Base-by-base conservation (phyloP, 2,888 invertebrate species). In the Dolichopus griseipennis region DNA sequence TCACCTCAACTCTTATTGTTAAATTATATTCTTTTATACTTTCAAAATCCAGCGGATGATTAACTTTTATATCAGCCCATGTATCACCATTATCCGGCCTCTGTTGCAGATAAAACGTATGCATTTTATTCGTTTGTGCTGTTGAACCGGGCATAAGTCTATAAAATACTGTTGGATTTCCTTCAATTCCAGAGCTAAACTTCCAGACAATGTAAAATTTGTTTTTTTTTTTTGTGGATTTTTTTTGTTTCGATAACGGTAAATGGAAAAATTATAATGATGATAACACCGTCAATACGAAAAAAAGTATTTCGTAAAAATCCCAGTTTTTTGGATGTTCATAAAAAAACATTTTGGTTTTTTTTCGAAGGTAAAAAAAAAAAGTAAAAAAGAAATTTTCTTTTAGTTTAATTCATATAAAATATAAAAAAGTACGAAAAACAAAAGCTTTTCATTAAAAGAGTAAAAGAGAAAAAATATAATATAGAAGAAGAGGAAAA, bases 21-120 rank as follows among this genome's bases (percentile, higher is more conserved):
- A 96, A 84, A 85, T 96, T 96, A 82, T 95, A 96, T 79, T 95
- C 95, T 84, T 93, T 93, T 81, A 95, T 95, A 75, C 90, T 92
- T 82, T 96, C 95, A 79, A 92, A 96, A 84, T 96, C 96, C 77
- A 96, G 83, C 34, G 94, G 95, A 85, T 95, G 95, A 84, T 96
- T 95, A 75, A 96, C 95, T 85, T 95, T 94, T 81, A 95, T 93
- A 80, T 95, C 95, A 9, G 95, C 95, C 94, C 95, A 95, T 74
- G 95, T 95, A 79, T 91, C 91, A 72, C 93, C 93, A 79, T 93
- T 92, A 78, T 95, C 94, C 73, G 91, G 90, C 77, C 95, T 87
- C 85, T 95, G 95, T 87, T 95, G 95, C 74, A 95, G 87, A 83
- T 96, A 96, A 83, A 95, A 96, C 71, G 95, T 95, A 83, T 96